phyloP scores from a whole-genome alignment of 2,797 vertebrate species.

The Atherinosoma microstoma region DNA sequence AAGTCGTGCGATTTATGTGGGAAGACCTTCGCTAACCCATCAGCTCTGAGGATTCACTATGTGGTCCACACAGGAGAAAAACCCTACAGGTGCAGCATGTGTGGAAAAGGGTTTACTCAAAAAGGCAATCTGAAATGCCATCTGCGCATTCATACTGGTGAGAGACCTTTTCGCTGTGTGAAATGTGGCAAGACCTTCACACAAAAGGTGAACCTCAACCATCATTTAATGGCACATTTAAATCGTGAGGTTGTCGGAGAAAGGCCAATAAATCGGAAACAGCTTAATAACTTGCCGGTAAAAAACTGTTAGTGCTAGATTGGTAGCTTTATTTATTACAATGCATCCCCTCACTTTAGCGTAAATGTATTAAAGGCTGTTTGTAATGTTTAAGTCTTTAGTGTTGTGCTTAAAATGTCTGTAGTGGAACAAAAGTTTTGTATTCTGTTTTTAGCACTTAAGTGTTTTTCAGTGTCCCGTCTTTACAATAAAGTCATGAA shows the following conservation, averaged over 20 bases:
- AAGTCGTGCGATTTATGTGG: conserved; percentile 73
- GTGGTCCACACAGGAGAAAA: conserved; percentile 82
- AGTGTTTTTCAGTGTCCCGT: conserved; percentile 7
- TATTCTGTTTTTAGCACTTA: conserved; percentile 1
- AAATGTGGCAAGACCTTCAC: conserved; percentile 77
- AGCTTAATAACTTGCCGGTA: neutral
- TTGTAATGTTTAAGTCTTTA: conserved; percentile 14
- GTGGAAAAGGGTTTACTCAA: conserved; percentile 80
- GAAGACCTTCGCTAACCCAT: conserved; percentile 72
- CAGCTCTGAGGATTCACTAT: conserved; percentile 75
- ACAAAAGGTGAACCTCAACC: conserved; percentile 77
- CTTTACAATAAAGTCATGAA: conserved; percentile 38
- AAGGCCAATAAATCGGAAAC: neutral
- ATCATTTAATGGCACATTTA: conserved; percentile 72
- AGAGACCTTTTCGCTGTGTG: conserved; percentile 74
- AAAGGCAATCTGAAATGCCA: conserved; percentile 83
- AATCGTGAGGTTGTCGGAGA: conserved; percentile 31
- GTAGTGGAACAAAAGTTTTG: neutral
- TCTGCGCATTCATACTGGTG: conserved; percentile 78
- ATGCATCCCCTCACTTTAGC: neutral
- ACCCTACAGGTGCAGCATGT: conserved; percentile 76
- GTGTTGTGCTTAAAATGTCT: neutral
- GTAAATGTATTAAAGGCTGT: conserved; percentile 1
- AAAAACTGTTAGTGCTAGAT: conserved; percentile 4
- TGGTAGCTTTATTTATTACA: conserved; percentile 1